Evolutionary conservation across 2,888 invertebrate genomes (phyloP).

Genomic region (Quadroppia sp.): DNA sequence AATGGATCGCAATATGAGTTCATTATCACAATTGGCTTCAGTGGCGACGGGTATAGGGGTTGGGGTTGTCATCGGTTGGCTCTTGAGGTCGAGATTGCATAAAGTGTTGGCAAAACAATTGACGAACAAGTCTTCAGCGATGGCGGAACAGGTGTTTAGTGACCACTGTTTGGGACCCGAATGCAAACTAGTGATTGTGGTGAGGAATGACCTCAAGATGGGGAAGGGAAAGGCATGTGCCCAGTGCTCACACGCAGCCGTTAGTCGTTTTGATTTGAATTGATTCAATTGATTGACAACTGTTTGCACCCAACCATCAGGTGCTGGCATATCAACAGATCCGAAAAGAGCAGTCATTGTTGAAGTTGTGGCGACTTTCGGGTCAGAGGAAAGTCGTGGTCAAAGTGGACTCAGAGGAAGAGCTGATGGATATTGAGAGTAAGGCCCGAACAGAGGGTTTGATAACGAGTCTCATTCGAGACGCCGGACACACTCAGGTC

Average conservation of each 20-base stretch:
- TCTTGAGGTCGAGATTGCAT: slow-evolving; percentile 20
- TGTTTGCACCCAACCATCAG: neutral
- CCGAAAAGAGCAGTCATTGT: slow-evolving; percentile 60
- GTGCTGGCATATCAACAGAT: slow-evolving; percentile 74
- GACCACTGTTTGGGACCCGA: slow-evolving; percentile 47
- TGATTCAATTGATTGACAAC: slow-evolving; percentile 60
- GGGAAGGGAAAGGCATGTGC: slow-evolving; percentile 91
- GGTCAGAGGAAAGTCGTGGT: slow-evolving; percentile 86
- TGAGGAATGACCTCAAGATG: slow-evolving; percentile 87
- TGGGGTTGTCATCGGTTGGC: slow-evolving; percentile 22
- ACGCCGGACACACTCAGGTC: slow-evolving; percentile 92
- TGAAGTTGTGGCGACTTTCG: slow-evolving; percentile 64
- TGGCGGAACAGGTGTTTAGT: slow-evolving; percentile 11
- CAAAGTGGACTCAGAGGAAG: slow-evolving; percentile 69
- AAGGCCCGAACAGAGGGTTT: slow-evolving; percentile 68
- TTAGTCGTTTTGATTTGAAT: neutral
- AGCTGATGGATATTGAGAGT: slow-evolving; percentile 64
- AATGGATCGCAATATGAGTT: neutral
- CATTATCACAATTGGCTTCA: slow-evolving; percentile 6
- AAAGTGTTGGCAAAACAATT: slow-evolving; percentile 23
- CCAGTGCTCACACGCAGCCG: slow-evolving; percentile 85
- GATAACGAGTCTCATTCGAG: slow-evolving; percentile 69
- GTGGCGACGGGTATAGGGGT: slow-evolving; percentile 37
- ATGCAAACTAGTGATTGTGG: slow-evolving; percentile 73
- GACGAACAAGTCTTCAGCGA: neutral